Base-by-base conservation (phyloP, 2,888 invertebrate genomes). In the Cerceris ruficornis region DNA sequence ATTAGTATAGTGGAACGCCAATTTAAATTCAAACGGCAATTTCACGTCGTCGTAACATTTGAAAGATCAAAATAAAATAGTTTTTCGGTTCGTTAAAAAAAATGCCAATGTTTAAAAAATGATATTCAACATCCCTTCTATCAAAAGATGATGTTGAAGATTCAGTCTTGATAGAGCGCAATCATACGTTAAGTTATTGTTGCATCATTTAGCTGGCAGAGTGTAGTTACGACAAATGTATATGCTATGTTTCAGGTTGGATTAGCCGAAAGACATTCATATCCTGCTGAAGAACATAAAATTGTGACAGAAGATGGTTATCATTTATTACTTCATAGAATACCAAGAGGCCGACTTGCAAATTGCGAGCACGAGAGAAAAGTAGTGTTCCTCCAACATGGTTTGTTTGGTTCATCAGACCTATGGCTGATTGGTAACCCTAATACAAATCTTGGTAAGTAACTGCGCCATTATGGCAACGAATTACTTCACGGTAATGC, bases 241-340 rank as follows among this genome's bases (percentile, higher is more conserved):
- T 28, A 2, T 28, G 28, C 28, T 28, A 2, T 28, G 28, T 50
- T n/a, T 13, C n/a, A 61, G 58, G 49, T 49, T 43, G 89, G 82
- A 43, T 77, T 90, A 39, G 85, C 88, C 4, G 65, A 86, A 54
- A 64, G 77, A 50, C 77, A 86, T n/a, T 87, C 87, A 50, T 91
- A 90, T 73, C 83, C 86, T 7, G 89, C 85, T 2, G 90, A 90
- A 73, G 89, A 90, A 55, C 90, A 90, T 69, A 73, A 75, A 5
- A 69, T 90, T 13, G 87, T 77, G 0, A 91, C 90, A 0, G 72
- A 78, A 14, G 91, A 91, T 77, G 90, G 90, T 15, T 90, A 91
- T 74, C 83, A 69, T 14, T 58, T 91, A 42, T 77, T 50, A 8
- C 42, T 90, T 55, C 89, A 90, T 67, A 81, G 90, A 66, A 90